Percentiles rank a stretch among this genome's conserved stretches.
These are phyloP conservation scores for Varecia variegata DNA, from an alignment of 2,797 vertebrate genomes.

Conservation along the genomic window DNA sequence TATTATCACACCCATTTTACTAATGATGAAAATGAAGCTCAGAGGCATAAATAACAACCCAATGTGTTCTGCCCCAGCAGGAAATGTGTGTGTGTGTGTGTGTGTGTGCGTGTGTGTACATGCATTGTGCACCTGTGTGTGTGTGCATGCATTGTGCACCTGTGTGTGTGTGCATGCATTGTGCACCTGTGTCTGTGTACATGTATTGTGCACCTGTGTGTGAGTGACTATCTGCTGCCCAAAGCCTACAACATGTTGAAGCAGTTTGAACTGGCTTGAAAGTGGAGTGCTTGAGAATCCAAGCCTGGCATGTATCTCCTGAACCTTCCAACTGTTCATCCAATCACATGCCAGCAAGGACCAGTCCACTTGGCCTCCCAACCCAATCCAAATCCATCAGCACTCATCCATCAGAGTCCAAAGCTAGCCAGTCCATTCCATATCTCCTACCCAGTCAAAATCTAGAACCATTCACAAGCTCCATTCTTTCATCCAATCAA, in stretches of 20 bases:
- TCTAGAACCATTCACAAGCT: slow-evolving; percentile 7
- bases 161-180: neutral
- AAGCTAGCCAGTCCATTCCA: neutral
- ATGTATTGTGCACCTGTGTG: neutral
- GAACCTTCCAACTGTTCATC: neutral
- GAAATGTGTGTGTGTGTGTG: neutral
- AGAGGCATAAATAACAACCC: neutral
- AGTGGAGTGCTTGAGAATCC: neutral
- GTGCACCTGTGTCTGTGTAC: no score
- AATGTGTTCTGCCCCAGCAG: neutral
- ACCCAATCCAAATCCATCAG: neutral
- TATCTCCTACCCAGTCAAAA: neutral
- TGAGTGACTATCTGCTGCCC: neutral
- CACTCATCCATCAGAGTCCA: neutral
- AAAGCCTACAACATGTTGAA: neutral
- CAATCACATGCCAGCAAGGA: neutral
- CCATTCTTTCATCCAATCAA: slow-evolving; percentile 28
- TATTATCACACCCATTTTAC: neutral
- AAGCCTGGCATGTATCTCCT: neutral
- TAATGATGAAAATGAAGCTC: neutral
- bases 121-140: no score
- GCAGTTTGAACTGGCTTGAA: neutral
- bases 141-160: no score
- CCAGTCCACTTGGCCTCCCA: neutral
- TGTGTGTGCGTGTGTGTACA: neutral